Conservation (phyloP, 2,797 vertebrate genomes). For the Eulemur coronatus region DNA sequence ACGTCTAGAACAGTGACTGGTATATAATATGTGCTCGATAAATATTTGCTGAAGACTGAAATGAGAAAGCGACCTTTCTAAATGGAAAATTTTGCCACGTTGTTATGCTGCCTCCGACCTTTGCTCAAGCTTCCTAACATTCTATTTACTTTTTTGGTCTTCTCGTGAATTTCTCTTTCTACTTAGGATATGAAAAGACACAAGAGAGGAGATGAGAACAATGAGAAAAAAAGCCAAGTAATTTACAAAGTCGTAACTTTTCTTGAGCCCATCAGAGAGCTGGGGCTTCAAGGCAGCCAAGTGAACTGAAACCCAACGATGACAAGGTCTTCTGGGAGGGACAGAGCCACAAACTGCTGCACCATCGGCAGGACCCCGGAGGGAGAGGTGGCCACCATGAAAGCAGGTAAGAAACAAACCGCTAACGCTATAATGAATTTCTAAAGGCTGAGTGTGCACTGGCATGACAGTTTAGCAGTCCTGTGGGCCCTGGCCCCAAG, state of each 20-base stretch:
- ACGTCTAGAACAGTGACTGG: background rate
- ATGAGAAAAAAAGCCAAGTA: background rate
- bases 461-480: background rate
- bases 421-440: background rate
- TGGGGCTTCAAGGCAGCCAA: background rate
- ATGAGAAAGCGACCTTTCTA: slow-evolving; percentile 61
- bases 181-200: slow-evolving; percentile 9
- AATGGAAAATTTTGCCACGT: slow-evolving; percentile 18
- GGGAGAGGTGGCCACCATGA: background rate
- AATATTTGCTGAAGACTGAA: slow-evolving; percentile 41
- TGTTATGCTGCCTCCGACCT: slow-evolving; percentile 56
- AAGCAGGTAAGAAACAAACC: background rate
- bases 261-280: background rate
- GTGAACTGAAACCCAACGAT: background rate
- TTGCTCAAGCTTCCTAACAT: slow-evolving; percentile 11
- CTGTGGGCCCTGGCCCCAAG: background rate
- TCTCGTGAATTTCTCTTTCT: slow-evolving; percentile 56
- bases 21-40: background rate
- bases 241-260: slow-evolving; percentile 7
- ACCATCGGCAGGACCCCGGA: fast-evolving
- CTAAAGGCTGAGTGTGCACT: background rate
- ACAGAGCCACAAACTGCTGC: background rate
- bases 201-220: background rate
- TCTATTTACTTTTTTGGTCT: slow-evolving; percentile 45
- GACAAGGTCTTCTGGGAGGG: background rate